These are phyloP conservation scores for Oncorhynchus masou DNA, from an alignment of 2,113 vertebrate genomes.

Conservation along the genomic window DNA sequence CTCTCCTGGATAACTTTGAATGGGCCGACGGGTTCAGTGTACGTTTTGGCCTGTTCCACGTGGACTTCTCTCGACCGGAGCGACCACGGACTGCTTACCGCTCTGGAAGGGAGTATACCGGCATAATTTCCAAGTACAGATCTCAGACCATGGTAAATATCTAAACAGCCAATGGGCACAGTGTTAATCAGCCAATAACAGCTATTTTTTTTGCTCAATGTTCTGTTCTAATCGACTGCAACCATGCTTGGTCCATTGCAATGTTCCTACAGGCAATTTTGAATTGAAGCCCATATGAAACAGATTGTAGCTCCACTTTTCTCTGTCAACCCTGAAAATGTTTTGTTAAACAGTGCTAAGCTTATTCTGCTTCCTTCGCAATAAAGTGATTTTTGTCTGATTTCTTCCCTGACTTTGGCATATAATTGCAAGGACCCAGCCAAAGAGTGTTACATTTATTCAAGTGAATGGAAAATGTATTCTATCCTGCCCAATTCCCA, in stretches of 20 bases:
- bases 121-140: conserved; percentile 70
- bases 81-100: conserved; percentile 67
- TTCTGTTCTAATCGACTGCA: background rate
- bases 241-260: background rate
- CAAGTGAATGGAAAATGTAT: conserved; percentile 36
- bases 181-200: background rate
- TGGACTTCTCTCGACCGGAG: conserved; percentile 71
- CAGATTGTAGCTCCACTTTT: background rate
- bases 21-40: conserved; percentile 72
- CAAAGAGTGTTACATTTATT: conserved; percentile 14
- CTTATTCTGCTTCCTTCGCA: background rate
- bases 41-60: conserved; percentile 79
- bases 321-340: conserved; percentile 9
- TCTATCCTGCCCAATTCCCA: conserved; percentile 24
- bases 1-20: conserved; percentile 82
- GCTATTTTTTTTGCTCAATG: background rate
- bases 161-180: background rate
- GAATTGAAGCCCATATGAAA: background rate
- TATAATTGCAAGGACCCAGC: conserved; percentile 9
- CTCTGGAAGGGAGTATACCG: conserved; percentile 75
- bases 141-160: background rate
- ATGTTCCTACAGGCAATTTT: background rate
- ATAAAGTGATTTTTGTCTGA: conserved; percentile 11
- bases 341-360: background rate
- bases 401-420: conserved; percentile 18